Evolutionary conservation across 2,888 invertebrate species (phyloP).

Genomic region (Nemoura dubitans): DNA sequence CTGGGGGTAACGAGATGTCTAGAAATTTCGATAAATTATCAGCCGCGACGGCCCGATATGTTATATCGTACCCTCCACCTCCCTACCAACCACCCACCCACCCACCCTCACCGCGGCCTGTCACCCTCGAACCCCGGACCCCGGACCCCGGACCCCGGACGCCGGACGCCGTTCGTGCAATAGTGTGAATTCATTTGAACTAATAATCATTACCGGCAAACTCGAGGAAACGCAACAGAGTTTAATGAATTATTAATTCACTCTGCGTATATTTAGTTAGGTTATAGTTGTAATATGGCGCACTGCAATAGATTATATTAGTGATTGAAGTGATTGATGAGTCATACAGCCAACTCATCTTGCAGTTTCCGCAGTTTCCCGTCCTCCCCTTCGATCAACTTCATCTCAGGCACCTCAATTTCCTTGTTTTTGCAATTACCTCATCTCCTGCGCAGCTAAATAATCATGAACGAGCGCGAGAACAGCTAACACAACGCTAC

Average conservation of each 20-base stretch:
- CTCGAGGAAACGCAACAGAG: background rate
- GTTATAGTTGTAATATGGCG: background rate
- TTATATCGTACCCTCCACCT: background rate
- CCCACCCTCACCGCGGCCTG: background rate
- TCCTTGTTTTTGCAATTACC: too few relatives aligned
- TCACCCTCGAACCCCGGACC: too few relatives aligned
- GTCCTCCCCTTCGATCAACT: background rate
- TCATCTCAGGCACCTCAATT: too few relatives aligned
- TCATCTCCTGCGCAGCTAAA: too few relatives aligned
- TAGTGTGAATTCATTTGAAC: background rate
- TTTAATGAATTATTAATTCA: background rate
- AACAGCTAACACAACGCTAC: background rate
- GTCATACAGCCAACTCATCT: background rate
- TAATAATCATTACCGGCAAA: background rate
- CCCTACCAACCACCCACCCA: background rate
- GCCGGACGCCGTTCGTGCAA: background rate
- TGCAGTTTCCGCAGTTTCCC: background rate
- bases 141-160: too few relatives aligned
- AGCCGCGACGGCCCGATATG: background rate
- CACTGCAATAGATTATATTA: too few relatives aligned
- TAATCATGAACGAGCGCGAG: background rate
- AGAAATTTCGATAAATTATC: slow-evolving; percentile 12
- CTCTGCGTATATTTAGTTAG: background rate
- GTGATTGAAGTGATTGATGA: background rate
- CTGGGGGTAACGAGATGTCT: background rate